phyloP scores from a whole-genome alignment of 2,797 vertebrate genomes.

The Melanotaenia maccullochi region DNA sequence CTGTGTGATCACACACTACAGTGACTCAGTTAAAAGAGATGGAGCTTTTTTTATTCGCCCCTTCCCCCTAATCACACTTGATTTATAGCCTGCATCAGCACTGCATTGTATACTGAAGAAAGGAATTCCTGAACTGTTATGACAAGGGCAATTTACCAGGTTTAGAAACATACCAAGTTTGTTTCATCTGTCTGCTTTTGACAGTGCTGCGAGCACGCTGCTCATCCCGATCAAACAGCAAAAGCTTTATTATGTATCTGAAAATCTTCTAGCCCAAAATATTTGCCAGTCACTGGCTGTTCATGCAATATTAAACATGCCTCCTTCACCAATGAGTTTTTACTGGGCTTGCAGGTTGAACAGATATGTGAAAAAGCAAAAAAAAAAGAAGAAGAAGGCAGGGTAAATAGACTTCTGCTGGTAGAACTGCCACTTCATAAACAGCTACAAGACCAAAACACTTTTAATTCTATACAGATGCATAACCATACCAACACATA shows the following conservation, averaged over 20 bases:
- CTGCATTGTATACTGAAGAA: constrained; percentile 64
- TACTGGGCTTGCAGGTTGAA: constrained; percentile 9
- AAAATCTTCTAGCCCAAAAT: constrained; percentile 28
- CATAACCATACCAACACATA: neutral
- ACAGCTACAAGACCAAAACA: neutral
- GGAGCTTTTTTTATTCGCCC: constrained; percentile 15
- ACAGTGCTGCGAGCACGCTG: neutral
- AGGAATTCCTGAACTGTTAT: constrained; percentile 68
- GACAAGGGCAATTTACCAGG: constrained; percentile 73
- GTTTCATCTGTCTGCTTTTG: constrained; percentile 48
- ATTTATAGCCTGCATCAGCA: constrained; percentile 62
- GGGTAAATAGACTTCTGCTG: neutral
- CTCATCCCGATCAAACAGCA: constrained; percentile 43
- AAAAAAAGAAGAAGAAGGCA: neutral
- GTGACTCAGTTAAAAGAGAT: constrained; percentile 52
- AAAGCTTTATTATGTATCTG: constrained; percentile 19
- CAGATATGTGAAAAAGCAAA: neutral
- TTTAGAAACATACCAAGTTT: constrained; percentile 61
- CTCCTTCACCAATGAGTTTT: neutral
- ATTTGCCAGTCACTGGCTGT: constrained; percentile 18
- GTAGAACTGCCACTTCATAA: neutral
- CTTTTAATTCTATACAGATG: neutral
- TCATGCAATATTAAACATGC: constrained; percentile 58
- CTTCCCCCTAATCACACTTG: constrained; percentile 43
- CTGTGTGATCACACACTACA: constrained; percentile 49